Percentiles rank a stretch among this genome's conserved stretches.
These are phyloP conservation scores for Allobates femoralis DNA, from an alignment of 2,797 vertebrate species.

Conservation along the genomic window DNA sequence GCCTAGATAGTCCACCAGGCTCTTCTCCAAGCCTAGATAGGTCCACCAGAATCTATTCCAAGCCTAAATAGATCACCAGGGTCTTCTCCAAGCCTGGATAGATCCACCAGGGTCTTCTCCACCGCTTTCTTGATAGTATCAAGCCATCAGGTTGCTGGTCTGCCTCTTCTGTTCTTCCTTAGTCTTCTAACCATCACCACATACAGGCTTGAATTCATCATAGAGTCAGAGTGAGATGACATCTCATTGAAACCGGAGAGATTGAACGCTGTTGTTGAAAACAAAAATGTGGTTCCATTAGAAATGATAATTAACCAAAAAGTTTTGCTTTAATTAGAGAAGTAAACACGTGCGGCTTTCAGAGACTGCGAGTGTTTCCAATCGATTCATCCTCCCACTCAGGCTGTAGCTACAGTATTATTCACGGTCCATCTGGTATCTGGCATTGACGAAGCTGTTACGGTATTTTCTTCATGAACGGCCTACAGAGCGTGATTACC, in stretches of 20 bases:
- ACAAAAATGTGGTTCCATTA: not conserved
- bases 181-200: too few relatives aligned
- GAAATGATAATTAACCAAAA: not conserved
- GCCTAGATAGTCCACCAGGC: too few relatives aligned
- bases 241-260: not conserved
- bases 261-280: not conserved
- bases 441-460: constrained; percentile 67
- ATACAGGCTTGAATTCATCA: not conserved
- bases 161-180: too few relatives aligned
- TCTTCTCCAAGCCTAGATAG: too few relatives aligned
- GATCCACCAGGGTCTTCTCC: too few relatives aligned
- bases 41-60: too few relatives aligned
- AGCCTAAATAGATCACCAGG: too few relatives aligned
- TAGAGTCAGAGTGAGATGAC: not conserved
- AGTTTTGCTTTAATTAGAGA: constrained; percentile 18
- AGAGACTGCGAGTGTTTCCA: not conserved
- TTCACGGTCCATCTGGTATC: constrained; percentile 62
- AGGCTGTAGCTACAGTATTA: constrained; percentile 50
- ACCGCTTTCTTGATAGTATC: too few relatives aligned
- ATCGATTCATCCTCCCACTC: constrained; percentile 26
- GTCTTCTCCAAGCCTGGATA: too few relatives aligned
- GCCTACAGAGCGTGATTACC: constrained; percentile 68
- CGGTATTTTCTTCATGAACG: constrained; percentile 69
- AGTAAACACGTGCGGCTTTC: constrained; percentile 8
- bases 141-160: too few relatives aligned